phyloP scores from a whole-genome alignment of 2,888 invertebrate species.

The Chironomus tentans region DNA sequence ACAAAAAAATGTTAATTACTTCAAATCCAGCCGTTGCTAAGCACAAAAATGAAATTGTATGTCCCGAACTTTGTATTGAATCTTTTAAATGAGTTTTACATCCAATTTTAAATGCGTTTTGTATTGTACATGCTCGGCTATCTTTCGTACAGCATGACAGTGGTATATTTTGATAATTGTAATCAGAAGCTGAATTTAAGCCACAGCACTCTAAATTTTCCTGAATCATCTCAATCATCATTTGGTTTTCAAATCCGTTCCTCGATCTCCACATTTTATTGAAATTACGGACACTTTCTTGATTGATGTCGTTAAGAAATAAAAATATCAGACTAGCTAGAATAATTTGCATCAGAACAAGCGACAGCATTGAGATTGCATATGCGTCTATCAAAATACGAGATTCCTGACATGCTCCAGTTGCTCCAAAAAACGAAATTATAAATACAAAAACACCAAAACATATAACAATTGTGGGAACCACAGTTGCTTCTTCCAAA shows the following conservation, averaged over 20 bases:
- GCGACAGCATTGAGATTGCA: constrained; percentile 2
- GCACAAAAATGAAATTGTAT: constrained; percentile 4
- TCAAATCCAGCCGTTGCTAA: constrained; percentile 1
- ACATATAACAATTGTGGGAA: constrained; percentile 10
- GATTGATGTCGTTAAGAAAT: not conserved
- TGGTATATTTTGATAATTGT: constrained; percentile 1
- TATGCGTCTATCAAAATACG: constrained; percentile 2
- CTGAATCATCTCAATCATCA: constrained; percentile 9
- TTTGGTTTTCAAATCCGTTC: not conserved
- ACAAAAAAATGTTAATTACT: not conserved
- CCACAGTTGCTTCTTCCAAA: not conserved
- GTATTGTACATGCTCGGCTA: not conserved
- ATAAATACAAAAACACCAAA: constrained; percentile 7
- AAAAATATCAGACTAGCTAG: constrained; percentile 1
- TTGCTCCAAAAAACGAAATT: constrained; percentile 18
- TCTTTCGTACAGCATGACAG: not conserved
- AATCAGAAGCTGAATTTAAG: not conserved
- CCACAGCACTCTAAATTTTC: constrained; percentile 19
- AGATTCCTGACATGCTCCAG: not conserved
- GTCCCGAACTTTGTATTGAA: not conserved
- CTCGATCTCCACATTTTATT: constrained; percentile 1
- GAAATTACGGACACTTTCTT: not conserved
- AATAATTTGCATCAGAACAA: constrained; percentile 3
- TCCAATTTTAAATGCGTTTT: not conserved
- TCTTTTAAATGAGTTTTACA: not conserved